phyloP scores from a whole-genome alignment of 1,140 invertebrate genomes.

The Nixonia krombeini region DNA sequence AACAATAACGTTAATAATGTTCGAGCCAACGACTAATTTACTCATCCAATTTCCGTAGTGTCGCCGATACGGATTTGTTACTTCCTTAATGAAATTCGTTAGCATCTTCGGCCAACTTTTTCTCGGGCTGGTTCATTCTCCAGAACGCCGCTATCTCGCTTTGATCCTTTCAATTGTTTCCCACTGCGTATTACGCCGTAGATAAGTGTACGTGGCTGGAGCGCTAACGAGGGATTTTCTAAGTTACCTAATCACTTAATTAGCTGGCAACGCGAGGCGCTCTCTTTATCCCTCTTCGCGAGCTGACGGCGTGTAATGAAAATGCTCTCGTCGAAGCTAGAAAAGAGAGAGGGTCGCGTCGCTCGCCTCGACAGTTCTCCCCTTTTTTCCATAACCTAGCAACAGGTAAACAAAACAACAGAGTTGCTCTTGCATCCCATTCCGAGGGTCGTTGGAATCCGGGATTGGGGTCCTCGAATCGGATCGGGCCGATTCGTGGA shows the following conservation, averaged over 20 bases:
- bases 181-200: slow-evolving; percentile 20
- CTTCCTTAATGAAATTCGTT: slow-evolving; percentile 21
- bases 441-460: too few relatives aligned
- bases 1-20: background rate
- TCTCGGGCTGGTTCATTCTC: slow-evolving; percentile 26
- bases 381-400: slow-evolving; percentile 28
- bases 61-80: slow-evolving; percentile 1
- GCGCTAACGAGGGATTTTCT: slow-evolving; percentile 40
- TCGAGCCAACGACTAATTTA: background rate
- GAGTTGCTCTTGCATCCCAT: slow-evolving; percentile 22
- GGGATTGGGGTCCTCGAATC: too few relatives aligned
- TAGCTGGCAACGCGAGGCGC: slow-evolving; percentile 28
- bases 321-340: background rate
- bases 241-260: slow-evolving; percentile 45
- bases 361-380: slow-evolving; percentile 11
- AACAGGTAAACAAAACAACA: slow-evolving; percentile 42
- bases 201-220: slow-evolving; percentile 33
- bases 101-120: slow-evolving; percentile 20
- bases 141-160: slow-evolving; percentile 17
- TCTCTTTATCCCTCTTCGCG: slow-evolving; percentile 25
- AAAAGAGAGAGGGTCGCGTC: slow-evolving; percentile 18
- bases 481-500: too few relatives aligned
- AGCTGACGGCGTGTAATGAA: slow-evolving; percentile 14
- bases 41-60: background rate
- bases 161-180: slow-evolving; percentile 43